phyloP scores from a whole-genome alignment of 2,888 invertebrate species.

The Penaeus monodon region DNA sequence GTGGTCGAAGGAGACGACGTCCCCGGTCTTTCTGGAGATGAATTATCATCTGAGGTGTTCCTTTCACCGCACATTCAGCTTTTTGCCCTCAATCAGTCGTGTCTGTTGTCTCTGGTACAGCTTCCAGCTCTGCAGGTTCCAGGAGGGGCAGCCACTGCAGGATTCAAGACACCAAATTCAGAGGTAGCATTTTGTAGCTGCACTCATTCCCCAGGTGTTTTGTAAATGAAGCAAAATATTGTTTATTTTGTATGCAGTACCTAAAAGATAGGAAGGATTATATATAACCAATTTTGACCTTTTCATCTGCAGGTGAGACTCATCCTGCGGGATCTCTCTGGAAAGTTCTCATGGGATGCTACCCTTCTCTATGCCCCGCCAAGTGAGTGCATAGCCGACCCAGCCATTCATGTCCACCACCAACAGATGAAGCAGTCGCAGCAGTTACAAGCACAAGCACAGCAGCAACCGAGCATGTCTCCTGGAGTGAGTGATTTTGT shows the following conservation, averaged over 20 bases:
- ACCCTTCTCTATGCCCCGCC: slow-evolving; percentile 80
- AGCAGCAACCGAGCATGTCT: slow-evolving; percentile 34
- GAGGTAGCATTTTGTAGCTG: slow-evolving; percentile 70
- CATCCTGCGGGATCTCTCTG: slow-evolving; percentile 88
- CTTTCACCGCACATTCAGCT: slow-evolving; percentile 87
- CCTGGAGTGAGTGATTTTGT: slow-evolving; percentile 32
- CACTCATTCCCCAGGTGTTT: background rate
- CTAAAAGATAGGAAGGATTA: background rate
- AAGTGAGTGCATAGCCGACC: slow-evolving; percentile 33
- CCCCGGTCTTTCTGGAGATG: slow-evolving; percentile 71
- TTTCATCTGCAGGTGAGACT: slow-evolving; percentile 78
- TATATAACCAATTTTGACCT: background rate
- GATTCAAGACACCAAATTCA: slow-evolving; percentile 83
- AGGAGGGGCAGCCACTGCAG: slow-evolving; percentile 82
- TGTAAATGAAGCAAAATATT: background rate
- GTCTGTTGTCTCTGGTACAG: slow-evolving; percentile 89
- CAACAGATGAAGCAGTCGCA: slow-evolving; percentile 66
- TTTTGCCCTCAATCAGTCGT: slow-evolving; percentile 83
- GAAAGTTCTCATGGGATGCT: slow-evolving; percentile 97
- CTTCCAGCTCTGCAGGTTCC: slow-evolving; percentile 86
- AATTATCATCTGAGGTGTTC: slow-evolving; percentile 85
- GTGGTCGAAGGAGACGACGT: slow-evolving; percentile 94
- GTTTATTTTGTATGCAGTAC: background rate
- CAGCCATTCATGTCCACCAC: slow-evolving; percentile 65
- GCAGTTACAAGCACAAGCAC: slow-evolving; percentile 16